Evolutionary conservation across 1,140 invertebrate species (phyloP), one percentile per base, ranked within the genome.

Genomic region (Chironomus striatipennis): DNA sequence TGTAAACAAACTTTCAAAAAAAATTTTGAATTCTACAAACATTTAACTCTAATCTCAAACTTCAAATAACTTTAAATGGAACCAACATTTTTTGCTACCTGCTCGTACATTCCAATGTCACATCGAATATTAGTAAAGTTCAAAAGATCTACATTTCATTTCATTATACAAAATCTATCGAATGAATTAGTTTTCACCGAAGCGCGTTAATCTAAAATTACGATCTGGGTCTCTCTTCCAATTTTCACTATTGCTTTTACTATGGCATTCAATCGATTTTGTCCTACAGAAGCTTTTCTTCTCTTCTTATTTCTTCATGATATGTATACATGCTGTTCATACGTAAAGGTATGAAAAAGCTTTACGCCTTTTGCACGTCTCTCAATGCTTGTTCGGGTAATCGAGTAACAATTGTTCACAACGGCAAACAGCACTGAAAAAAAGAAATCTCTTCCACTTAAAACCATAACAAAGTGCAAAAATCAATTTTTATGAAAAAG

Each of bases 401-500:
- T 20, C 65, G 7, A 20, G 3, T 21, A 7, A 8, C 65, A 10
- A n/a, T 20, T 70, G 65, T 70, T 70, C 18, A 18, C 65, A 34
- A 34, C 24, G 24, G 24, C 24, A 34, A 34, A 2, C 24, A 18
- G 17, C 20, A 70, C 4, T 15, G 15, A 15, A 57, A 15, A 57
- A n/a, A 57, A 47, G 7, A 15, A 12, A 57, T 12, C 8, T n/a
- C 5, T 70, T 70, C n/a, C 24, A 34, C 24, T 70, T 17, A 20
- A 70, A 70, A 18, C 65, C 65, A 70, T 18, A 8, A 70, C 47
- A 21, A 70, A 70, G 65, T 70, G 20, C 65, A 70, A 20, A 70
- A 70, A 70, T 70, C 65, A 20, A 70, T 70, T 70, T 70, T 70
- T 70, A 57, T 57, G 47, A 57, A 7, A 57, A 57, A 57, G 2